These are phyloP conservation scores for Brachionus plicatilis DNA, from an alignment of 1,140 invertebrate species.

Conservation along the genomic window DNA sequence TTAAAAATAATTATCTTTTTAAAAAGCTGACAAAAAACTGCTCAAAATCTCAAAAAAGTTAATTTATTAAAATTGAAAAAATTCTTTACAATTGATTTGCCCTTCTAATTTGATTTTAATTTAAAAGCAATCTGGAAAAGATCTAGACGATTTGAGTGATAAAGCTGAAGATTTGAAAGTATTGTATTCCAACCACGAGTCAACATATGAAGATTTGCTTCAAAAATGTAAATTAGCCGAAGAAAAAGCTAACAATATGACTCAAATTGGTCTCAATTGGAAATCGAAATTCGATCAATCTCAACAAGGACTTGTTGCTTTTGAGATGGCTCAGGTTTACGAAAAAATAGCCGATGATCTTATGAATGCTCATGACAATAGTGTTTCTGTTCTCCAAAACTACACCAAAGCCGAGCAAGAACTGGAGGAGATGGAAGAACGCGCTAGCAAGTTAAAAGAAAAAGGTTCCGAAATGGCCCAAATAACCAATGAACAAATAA, in stretches of 20 bases:
- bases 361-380: not conserved
- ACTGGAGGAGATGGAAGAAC: not conserved
- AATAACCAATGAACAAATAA: not conserved
- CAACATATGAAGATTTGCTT: not conserved
- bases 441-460: not conserved
- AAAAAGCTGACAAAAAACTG: not conserved
- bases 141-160: not conserved
- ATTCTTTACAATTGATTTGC: no score
- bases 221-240: conserved; percentile 27
- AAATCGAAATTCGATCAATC: not conserved
- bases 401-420: not conserved
- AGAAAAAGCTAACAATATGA: conserved; percentile 11
- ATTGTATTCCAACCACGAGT: conserved; percentile 5
- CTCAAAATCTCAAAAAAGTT: no score
- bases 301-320: conserved; percentile 13
- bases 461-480: not conserved
- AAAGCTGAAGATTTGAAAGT: conserved; percentile 6
- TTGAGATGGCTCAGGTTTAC: conserved; percentile 21
- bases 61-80: no score
- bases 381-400: not conserved
- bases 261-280: not conserved
- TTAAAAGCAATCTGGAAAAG: not conserved
- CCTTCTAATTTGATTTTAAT: not conserved
- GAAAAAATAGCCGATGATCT: conserved; percentile 16
- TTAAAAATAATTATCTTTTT: not conserved